phyloP scores from a whole-genome alignment of 2,888 invertebrate genomes.

The Lithophane ornitopus region DNA sequence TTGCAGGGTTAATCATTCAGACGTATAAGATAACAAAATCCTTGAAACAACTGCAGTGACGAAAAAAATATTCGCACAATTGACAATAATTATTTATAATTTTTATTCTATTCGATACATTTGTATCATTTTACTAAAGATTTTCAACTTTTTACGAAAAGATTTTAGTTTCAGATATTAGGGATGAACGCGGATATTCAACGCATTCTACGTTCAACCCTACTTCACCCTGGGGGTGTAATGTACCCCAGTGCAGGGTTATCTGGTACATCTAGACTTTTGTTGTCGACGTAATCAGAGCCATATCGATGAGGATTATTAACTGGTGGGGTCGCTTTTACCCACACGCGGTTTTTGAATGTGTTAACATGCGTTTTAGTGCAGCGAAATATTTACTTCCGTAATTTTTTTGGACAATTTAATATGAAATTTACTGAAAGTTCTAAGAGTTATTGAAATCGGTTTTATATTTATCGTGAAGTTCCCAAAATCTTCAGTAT shows the following conservation, averaged over 20 bases:
- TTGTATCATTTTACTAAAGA: background rate
- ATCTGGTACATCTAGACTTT: constrained; percentile 86
- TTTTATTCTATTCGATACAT: background rate
- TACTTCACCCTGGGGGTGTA: constrained; percentile 80
- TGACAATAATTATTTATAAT: background rate
- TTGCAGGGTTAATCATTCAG: too few species aligned
- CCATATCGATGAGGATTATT: constrained; percentile 75
- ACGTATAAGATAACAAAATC: background rate
- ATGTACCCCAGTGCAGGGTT: constrained; percentile 80
- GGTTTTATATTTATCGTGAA: background rate
- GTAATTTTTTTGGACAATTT: background rate
- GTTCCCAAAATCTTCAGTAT: background rate
- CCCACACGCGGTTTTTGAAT: constrained; percentile 56
- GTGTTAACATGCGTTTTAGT: background rate
- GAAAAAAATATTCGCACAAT: constrained; percentile 13
- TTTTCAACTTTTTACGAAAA: background rate
- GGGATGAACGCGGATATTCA: background rate
- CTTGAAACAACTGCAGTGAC: background rate
- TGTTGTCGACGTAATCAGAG: constrained; percentile 82
- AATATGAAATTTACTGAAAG: background rate
- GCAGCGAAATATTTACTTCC: background rate
- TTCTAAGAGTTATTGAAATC: background rate
- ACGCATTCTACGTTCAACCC: constrained; percentile 73
- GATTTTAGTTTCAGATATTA: background rate
- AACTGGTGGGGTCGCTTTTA: constrained; percentile 67